These are phyloP conservation scores for Drosophila multiciliata DNA, from an alignment of 2,888 invertebrate species.

Conservation along the genomic window DNA sequence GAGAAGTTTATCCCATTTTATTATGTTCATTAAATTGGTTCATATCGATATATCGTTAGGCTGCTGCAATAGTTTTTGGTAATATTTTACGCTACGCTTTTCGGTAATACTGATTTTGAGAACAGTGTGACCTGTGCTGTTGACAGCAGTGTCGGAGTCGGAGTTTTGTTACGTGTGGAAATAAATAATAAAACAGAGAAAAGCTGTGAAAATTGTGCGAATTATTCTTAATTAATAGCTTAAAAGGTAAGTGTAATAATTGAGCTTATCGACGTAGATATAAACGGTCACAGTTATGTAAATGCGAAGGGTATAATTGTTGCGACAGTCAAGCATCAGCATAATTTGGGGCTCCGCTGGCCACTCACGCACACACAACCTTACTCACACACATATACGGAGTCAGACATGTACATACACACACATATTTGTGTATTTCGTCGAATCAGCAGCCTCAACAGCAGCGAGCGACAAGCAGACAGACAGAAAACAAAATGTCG, in stretches of 20 bases:
- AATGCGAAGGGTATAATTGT: constrained; percentile 16
- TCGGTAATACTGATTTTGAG: constrained; percentile 39
- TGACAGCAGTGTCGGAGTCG: constrained; percentile 57
- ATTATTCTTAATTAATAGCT: constrained; percentile 40
- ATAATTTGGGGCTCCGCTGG: constrained; percentile 61
- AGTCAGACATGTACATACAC: constrained; percentile 33
- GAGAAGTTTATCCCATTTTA: neutral
- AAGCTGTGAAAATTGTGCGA: constrained; percentile 64
- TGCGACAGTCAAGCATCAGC: constrained; percentile 14
- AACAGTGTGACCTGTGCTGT: constrained; percentile 59
- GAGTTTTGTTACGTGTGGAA: constrained; percentile 69
- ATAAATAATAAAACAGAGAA: constrained; percentile 29
- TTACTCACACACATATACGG: neutral
- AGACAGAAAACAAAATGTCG: constrained; percentile 81
- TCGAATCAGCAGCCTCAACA: constrained; percentile 63
- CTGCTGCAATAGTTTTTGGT: neutral
- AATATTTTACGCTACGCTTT: neutral
- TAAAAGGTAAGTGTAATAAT: constrained; percentile 59
- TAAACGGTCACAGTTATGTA: constrained; percentile 12
- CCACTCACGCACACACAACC: constrained; percentile 55
- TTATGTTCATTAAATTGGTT: neutral
- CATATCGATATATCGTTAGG: constrained; percentile 13
- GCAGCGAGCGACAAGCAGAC: constrained; percentile 59
- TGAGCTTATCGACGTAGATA: constrained; percentile 2
- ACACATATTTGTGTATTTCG: constrained; percentile 52